These are phyloP conservation scores for Schizothorax lantsangensis DNA, from an alignment of 2,797 vertebrate genomes.

Conservation along the genomic window DNA sequence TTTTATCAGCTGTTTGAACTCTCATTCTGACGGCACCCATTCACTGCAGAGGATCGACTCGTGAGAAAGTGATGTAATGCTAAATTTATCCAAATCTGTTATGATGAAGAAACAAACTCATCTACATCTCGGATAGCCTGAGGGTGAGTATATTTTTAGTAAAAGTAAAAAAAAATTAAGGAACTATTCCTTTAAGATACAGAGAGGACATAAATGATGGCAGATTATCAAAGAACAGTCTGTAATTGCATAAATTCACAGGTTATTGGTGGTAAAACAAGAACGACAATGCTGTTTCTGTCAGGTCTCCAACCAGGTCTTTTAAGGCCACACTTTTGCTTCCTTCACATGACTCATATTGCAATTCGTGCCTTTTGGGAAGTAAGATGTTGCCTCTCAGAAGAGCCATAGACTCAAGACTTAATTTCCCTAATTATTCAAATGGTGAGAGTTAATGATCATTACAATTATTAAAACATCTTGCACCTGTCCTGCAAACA, in stretches of 20 bases:
- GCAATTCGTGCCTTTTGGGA: background rate
- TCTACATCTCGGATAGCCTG: background rate
- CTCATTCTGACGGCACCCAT: background rate
- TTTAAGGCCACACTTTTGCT: constrained; percentile 12
- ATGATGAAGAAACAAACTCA: background rate
- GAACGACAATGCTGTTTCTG: background rate
- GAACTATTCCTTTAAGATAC: background rate
- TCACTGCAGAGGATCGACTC: background rate
- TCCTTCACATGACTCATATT: background rate
- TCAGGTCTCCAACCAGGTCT: background rate
- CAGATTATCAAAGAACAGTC: background rate
- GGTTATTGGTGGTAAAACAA: background rate
- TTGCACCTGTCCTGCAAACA: background rate
- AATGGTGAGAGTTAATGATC: constrained; percentile 15
- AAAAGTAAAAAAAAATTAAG: too few species aligned
- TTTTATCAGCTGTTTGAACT: background rate
- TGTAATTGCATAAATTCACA: background rate
- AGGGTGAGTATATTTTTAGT: background rate
- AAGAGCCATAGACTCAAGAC: background rate
- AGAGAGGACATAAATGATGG: background rate
- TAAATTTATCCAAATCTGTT: background rate
- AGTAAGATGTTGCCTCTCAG: background rate
- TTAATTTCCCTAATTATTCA: background rate
- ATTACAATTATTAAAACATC: constrained; percentile 22
- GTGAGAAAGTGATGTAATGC: background rate